phyloP scores from a whole-genome alignment of 2,888 invertebrate genomes.

The Tridacna crocea region DNA sequence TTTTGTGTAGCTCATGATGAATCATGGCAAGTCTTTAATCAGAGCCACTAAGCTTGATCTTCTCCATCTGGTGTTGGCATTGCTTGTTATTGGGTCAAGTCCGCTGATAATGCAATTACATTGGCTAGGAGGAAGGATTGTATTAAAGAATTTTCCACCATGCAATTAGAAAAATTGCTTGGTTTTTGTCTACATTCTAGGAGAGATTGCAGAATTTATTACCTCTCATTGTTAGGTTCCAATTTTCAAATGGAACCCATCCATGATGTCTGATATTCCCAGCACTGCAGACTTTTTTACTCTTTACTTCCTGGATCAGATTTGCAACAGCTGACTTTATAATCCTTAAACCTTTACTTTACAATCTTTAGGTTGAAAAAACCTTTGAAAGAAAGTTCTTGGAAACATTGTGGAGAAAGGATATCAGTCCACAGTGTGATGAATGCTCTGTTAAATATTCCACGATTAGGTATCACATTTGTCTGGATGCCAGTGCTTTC shows the following conservation, averaged over 20 bases:
- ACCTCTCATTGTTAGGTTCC: constrained; percentile 14
- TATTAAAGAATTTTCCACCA: neutral
- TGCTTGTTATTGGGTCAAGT: neutral
- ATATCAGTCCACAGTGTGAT: too few relatives aligned
- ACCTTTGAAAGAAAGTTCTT: too few relatives aligned
- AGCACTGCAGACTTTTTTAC: neutral
- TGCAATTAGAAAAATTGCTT: constrained; percentile 1
- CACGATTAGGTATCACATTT: too few relatives aligned
- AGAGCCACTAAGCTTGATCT: neutral
- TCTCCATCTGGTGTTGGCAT: neutral
- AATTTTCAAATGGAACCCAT: constrained; percentile 23
- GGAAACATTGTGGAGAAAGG: too few relatives aligned
- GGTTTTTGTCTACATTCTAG: constrained; percentile 1
- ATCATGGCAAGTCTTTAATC: too few relatives aligned
- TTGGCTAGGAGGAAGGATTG: neutral
- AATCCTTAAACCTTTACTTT: too few relatives aligned
- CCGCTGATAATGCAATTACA: neutral
- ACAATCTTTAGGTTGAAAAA: too few relatives aligned
- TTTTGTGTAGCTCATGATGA: too few relatives aligned
- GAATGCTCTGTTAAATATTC: too few relatives aligned
- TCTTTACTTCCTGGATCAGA: too few relatives aligned
- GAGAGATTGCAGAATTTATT: constrained; percentile 3
- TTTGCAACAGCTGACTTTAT: too few relatives aligned
- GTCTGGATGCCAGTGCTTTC: too few relatives aligned
- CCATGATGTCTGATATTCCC: neutral